These are phyloP conservation scores for Malurus melanocephalus DNA, from an alignment of 2,113 vertebrate genomes.

Conservation along the genomic window DNA sequence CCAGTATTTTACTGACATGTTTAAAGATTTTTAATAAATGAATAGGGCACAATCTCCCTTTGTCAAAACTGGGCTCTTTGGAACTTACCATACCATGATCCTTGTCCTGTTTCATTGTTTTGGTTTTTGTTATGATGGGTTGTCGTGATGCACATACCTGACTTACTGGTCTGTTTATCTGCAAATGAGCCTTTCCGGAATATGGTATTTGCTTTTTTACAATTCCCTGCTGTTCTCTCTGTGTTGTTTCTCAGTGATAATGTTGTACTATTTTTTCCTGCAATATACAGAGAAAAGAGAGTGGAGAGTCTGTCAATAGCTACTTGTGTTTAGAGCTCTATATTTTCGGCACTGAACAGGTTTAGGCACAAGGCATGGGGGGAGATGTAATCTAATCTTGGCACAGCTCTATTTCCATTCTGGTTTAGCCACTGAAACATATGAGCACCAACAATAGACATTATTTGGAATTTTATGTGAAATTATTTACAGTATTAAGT, in stretches of 20 bases:
- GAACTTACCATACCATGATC: not conserved
- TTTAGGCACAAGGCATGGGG: not conserved
- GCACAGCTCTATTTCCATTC: not conserved
- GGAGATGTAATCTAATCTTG: not conserved
- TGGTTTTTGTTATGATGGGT: not conserved
- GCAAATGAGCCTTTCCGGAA: not conserved
- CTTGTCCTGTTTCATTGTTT: slow-evolving; percentile 7
- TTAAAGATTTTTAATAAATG: not conserved
- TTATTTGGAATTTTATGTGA: slow-evolving; percentile 17
- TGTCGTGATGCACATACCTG: not conserved
- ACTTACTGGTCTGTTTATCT: not conserved
- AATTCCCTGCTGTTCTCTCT: not conserved
- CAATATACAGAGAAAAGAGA: not conserved
- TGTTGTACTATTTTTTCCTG: not conserved
- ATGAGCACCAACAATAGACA: not conserved
- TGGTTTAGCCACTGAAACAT: slow-evolving; percentile 12
- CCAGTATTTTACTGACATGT: not conserved
- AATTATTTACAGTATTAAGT: not conserved
- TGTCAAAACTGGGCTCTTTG: not conserved
- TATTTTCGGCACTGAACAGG: not conserved
- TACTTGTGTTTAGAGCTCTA: not conserved
- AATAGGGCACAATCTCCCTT: not conserved
- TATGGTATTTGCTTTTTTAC: not conserved
- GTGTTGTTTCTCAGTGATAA: not conserved
- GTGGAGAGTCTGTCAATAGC: not conserved